Base-by-base conservation (phyloP, 2,888 invertebrate species). In the Diaprepes abbreviatus region DNA sequence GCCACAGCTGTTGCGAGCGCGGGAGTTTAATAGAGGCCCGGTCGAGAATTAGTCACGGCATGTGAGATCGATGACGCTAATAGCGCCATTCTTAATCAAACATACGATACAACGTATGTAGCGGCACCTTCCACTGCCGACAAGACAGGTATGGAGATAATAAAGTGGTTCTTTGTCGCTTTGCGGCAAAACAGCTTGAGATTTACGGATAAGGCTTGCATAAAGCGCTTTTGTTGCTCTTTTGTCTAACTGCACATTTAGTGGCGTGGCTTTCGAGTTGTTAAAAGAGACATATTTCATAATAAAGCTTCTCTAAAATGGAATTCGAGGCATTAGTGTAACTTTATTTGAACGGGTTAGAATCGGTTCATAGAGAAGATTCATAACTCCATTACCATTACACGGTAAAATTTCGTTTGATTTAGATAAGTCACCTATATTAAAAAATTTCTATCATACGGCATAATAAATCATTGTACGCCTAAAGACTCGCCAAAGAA, bases 31-130 rank as follows among this genome's bases (percentile, higher is more conserved):
- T 77, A 77, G 77, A 71, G 36, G 77, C 77, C 78, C 77, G 78
- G 77, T 75, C 70, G 77, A 73, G 77, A 80, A 80, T 82, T 79
- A 81, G 80, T 81, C 80, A 82, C 79, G 80, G 75, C 77, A 78
- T 71, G 75, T 67, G 75, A 79, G 79, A 80, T 81, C 80, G 80
- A 82, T 80, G 77, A 79, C 74, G 77, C 75, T 81, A 81, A 82
- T 79, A 75, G 79, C 75, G 73, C 74, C 77, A 75, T 75, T 76
- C 75, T 77, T 76, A 79, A 79, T 79, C 79, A 79, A 78, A 78
- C 76, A 77, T 75, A 75, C 50, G 35, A 54, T 55, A 43, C 43
- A 64, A 55, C 43, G 31, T 28, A 40, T 58, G 58, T 31, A 36
- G 40, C 21, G 28, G 21, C 58, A 36, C 58, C 35, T 38, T 57